Conservation (phyloP, 2,888 invertebrate genomes). For the Dryadula phaetusa region DNA sequence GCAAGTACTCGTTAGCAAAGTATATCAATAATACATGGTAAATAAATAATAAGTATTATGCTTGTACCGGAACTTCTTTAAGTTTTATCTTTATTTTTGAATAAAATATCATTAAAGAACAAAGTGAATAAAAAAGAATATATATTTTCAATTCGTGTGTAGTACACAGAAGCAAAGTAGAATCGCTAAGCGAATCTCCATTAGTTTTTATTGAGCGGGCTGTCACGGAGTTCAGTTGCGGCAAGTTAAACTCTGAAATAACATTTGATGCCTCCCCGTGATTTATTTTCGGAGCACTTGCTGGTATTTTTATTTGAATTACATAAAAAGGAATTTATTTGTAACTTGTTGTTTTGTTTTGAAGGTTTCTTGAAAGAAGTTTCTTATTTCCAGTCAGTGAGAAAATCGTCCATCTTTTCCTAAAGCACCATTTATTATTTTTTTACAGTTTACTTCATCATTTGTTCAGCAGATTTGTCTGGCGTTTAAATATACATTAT, state of each 20-base stretch:
- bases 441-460: too few species aligned
- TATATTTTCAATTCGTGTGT: slow-evolving; percentile 27
- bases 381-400: too few species aligned
- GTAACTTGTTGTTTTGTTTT: not conserved
- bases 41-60: not conserved
- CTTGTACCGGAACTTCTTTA: not conserved
- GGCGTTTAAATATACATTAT: too few species aligned
- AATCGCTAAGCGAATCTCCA: slow-evolving; percentile 58
- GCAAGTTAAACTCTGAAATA: slow-evolving; percentile 54
- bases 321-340: not conserved
- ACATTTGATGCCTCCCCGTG: slow-evolving; percentile 51
- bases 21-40: not conserved
- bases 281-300: slow-evolving; percentile 25
- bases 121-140: slow-evolving; percentile 18
- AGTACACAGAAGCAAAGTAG: slow-evolving; percentile 35
- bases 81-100: not conserved
- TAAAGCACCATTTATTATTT: too few species aligned
- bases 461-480: too few species aligned
- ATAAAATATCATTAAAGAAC: not conserved
- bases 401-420: too few species aligned
- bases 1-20: not conserved
- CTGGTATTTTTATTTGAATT: slow-evolving; percentile 22
- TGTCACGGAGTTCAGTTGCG: slow-evolving; percentile 51
- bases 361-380: not conserved
- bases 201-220: slow-evolving; percentile 67